phyloP scores from a whole-genome alignment of 1,140 invertebrate genomes.

The Drusus annulatus region DNA sequence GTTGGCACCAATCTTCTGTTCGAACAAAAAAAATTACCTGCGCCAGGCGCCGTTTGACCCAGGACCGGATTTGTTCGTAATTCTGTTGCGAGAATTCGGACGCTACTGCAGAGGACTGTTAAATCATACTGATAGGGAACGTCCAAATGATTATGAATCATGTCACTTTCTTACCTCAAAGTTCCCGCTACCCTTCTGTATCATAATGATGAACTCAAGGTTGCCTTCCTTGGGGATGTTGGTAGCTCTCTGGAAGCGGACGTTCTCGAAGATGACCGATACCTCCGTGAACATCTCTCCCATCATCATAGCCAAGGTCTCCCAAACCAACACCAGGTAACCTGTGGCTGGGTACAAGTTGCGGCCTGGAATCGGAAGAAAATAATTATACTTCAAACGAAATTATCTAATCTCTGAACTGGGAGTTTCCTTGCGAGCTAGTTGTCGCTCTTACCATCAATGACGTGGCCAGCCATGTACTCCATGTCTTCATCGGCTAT shows the following conservation, averaged over 20 bases:
- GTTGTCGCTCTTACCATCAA: slow-evolving; percentile 77
- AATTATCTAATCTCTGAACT: neutral
- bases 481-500: slow-evolving; percentile 80
- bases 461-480: slow-evolving; percentile 87
- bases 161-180: slow-evolving; percentile 77
- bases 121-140: no score
- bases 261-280: slow-evolving; percentile 89
- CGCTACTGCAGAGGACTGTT: no score
- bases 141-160: neutral
- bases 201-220: slow-evolving; percentile 84
- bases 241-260: slow-evolving; percentile 87
- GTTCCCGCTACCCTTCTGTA: slow-evolving; percentile 86
- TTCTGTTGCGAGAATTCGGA: no score
- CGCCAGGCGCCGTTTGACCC: no score
- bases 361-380: slow-evolving; percentile 72
- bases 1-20: no score
- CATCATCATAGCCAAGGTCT: slow-evolving; percentile 85
- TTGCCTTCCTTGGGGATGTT: slow-evolving; percentile 80
- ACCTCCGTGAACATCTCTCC: slow-evolving; percentile 81
- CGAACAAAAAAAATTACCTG: no score
- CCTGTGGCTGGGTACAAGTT: slow-evolving; percentile 93
- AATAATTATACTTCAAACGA: neutral
- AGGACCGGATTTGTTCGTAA: no score
- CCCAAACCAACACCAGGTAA: slow-evolving; percentile 89
- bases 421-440: no score